Evolutionary conservation across 2,113 vertebrate genomes (phyloP), one percentile per base, ranked within the genome.

Genomic region (Bubo blakistoni): DNA sequence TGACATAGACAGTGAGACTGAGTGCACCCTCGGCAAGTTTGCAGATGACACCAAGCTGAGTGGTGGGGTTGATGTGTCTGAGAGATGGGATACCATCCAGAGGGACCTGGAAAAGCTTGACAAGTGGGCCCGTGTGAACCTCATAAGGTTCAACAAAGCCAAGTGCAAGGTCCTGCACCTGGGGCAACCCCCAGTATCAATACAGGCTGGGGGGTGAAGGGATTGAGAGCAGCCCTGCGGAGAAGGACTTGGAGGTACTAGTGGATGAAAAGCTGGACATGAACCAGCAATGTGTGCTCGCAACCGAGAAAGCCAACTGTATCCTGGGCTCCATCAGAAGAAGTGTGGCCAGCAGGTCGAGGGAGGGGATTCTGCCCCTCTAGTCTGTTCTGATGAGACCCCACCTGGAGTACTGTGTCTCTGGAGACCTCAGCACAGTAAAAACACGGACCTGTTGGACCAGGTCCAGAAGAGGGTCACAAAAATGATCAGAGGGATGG

Each of bases 311-410:
- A 16, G 25, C 16, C 20, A 62, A 22, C 6, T 2, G 3, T 32
- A 25, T 40, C 22, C 36, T 63, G n/a, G 49, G 21, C 10, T 63
- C 22, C 58, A 44, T 24, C 58, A 13, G 58, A 38, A 71, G 77
- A 18, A 69, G 54, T 0, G 1, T 17, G 38, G 34, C 20, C 24
- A 67, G 29, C 12, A 61, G 40, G 29, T 18, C 1, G 2, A 76
- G 15, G 7, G 10, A 61, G 13, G 40, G 16, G 34, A 62, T 61
- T 82, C 27, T 90, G 7, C 24, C 12, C 3, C 27, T 54, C 34
- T 55, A 10, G 16, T n/a, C 16, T 5, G 4, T 4, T 42, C 13
- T 44, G 7, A 12, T 59, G 61, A 67, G 18, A 46, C 9, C 12
- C 32, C 62, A 76, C 14, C 21, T 51, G 51, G 11, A 42, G 18